Percentiles rank a stretch among this genome's conserved stretches.
Evolutionary conservation across 2,113 vertebrate genomes (phyloP).

Genomic region (Peromyscus maniculatus): DNA sequence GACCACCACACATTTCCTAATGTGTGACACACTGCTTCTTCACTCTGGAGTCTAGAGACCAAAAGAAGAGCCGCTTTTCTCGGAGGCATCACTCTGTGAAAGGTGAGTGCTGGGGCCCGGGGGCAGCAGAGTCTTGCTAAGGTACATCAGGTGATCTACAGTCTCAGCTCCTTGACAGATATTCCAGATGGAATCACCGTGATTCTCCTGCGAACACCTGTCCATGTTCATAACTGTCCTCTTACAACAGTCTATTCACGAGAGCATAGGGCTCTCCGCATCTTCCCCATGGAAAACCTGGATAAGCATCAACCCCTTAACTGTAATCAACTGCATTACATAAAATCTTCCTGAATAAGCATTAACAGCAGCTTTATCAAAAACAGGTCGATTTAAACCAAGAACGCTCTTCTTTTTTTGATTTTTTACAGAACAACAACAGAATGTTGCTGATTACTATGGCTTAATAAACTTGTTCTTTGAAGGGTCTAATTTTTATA

Average conservation of each 20-base stretch:
- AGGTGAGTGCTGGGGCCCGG: neutral
- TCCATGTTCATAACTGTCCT: neutral
- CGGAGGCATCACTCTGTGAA: neutral
- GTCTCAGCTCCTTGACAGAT: neutral
- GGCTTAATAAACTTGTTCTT: neutral
- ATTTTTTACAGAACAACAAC: neutral
- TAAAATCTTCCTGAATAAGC: neutral
- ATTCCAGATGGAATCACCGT: neutral
- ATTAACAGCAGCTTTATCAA: neutral
- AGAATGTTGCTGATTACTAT: neutral
- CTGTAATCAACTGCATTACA: too few species aligned
- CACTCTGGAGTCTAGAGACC: neutral
- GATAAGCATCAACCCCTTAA: neutral
- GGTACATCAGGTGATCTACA: accelerated
- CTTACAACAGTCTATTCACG: neutral
- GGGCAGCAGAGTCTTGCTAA: accelerated
- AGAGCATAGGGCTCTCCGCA: neutral
- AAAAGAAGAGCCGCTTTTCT: neutral
- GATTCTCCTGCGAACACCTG: neutral
- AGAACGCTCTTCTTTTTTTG: neutral
- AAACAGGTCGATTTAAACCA: neutral
- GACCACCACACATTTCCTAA: neutral
- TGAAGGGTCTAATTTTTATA: neutral
- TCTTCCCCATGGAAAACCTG: neutral
- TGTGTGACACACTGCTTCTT: neutral